These are phyloP conservation scores for Prolemur simus DNA, from an alignment of 2,113 vertebrate species.

Conservation along the genomic window DNA sequence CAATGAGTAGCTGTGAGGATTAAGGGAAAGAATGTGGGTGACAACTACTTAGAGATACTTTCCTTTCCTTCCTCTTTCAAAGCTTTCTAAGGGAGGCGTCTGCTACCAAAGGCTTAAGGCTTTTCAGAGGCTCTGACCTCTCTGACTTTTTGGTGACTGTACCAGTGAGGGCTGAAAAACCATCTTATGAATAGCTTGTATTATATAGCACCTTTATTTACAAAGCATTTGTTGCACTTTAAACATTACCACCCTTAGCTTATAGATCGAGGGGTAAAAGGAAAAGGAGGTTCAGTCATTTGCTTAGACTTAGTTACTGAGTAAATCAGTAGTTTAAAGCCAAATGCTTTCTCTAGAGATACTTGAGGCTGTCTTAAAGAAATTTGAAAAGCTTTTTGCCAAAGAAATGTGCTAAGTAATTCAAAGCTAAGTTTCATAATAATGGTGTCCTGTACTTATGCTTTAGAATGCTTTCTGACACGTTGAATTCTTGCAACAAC, in stretches of 20 bases:
- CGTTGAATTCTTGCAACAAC: background rate
- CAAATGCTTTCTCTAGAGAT: constrained; percentile 39
- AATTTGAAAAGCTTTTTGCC: constrained; percentile 52
- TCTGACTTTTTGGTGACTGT: background rate
- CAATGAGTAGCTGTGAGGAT: background rate
- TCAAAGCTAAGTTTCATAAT: constrained; percentile 51
- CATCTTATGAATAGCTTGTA: background rate
- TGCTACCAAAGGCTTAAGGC: background rate
- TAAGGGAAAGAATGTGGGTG: background rate
- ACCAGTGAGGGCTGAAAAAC: background rate
- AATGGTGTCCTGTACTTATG: background rate
- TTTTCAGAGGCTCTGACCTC: background rate
- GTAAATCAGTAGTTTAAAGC: constrained; percentile 37
- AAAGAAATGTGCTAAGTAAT: constrained; percentile 62
- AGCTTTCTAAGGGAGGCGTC: background rate
- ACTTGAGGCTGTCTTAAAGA: constrained; percentile 19
- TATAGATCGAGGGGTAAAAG: constrained; percentile 42
- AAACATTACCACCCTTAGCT: background rate
- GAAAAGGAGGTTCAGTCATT: constrained; percentile 32
- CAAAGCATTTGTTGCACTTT: constrained; percentile 17
- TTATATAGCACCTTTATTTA: constrained; percentile 24
- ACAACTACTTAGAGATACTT: background rate
- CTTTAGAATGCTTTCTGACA: constrained; percentile 45
- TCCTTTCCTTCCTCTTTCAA: background rate
- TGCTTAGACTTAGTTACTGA: constrained; percentile 22